Percentiles rank a stretch among this genome's conserved stretches.
Conservation (phyloP, 2,797 vertebrate genomes). For the Acropternis orthonyx region DNA sequence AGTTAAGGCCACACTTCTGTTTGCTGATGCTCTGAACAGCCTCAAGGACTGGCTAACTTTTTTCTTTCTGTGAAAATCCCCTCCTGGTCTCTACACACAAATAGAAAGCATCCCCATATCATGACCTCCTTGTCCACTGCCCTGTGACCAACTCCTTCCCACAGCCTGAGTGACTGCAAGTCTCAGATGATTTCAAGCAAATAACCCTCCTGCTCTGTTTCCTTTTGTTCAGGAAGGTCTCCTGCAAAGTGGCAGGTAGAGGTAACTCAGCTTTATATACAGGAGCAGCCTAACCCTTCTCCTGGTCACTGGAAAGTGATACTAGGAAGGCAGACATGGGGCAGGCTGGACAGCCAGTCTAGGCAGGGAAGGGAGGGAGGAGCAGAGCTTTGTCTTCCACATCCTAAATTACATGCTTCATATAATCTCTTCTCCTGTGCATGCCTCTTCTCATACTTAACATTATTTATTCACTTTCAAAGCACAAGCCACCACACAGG, state of each 20-base stretch:
- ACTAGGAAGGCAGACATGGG: not conserved
- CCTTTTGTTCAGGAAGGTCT: not conserved
- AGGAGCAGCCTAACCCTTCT: not conserved
- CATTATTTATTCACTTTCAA: not conserved
- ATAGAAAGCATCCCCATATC: not conserved
- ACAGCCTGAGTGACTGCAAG: not conserved
- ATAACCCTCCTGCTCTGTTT: not conserved
- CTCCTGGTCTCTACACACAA: not conserved
- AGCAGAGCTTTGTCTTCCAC: not conserved
- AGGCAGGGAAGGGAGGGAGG: not conserved
- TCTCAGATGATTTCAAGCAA: not conserved
- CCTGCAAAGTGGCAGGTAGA: not conserved
- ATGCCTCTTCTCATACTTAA: not conserved
- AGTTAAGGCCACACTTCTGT: not conserved
- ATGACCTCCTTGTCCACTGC: not conserved
- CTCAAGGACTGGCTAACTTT: not conserved
- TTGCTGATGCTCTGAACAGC: not conserved
- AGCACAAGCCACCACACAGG: not conserved
- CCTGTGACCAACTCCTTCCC: not conserved
- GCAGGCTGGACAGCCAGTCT: not conserved
- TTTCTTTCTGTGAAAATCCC: not conserved
- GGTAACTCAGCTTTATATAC: not conserved
- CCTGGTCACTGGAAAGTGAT: not conserved
- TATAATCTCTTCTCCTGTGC: not conserved
- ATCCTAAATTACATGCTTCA: not conserved